Evolutionary conservation across 2,888 invertebrate genomes (phyloP).

Genomic region (Linhomoeus sp.): DNA sequence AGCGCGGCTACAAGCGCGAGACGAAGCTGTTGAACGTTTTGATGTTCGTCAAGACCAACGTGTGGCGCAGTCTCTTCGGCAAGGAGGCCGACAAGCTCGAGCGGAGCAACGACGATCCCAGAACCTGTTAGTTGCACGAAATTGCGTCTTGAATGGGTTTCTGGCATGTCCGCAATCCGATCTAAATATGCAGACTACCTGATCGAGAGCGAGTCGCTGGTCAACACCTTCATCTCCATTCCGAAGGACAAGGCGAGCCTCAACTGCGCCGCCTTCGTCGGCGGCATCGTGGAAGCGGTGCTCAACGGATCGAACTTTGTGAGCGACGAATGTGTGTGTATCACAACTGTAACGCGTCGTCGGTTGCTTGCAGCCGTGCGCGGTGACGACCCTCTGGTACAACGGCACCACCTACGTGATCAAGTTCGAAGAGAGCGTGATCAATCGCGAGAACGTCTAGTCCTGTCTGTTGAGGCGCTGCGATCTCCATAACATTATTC

Average conservation of each 20-base stretch:
- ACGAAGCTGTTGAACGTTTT: conserved; percentile 81
- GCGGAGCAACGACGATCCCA: conserved; percentile 92
- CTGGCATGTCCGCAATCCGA: too few relatives aligned
- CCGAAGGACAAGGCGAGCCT: conserved; percentile 91
- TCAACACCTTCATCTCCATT: conserved; percentile 87
- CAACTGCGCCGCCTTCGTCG: conserved; percentile 94
- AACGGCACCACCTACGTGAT: conserved; percentile 98
- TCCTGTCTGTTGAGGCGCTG: too few relatives aligned
- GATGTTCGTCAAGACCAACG: conserved; percentile 75
- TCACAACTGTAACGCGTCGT: too few relatives aligned
- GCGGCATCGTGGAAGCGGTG: conserved; percentile 90
- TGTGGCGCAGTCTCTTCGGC: conserved; percentile 96
- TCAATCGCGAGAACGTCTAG: conserved; percentile 22
- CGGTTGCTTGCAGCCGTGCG: conserved; percentile 44
- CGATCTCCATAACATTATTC: too few relatives aligned
- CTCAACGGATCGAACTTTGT: conserved; percentile 85
- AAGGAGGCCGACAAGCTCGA: conserved; percentile 95
- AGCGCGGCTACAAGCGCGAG: conserved; percentile 79
- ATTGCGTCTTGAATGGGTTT: too few relatives aligned
- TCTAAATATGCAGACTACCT: conserved; percentile 68
- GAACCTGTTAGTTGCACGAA: conserved; percentile 48
- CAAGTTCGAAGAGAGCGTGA: conserved; percentile 25
- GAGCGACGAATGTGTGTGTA: conserved; percentile 35
- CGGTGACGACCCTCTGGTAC: conserved; percentile 96
- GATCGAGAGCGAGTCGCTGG: conserved; percentile 90